Conservation (phyloP, 2,888 invertebrate genomes). For the Xanthia togata region DNA sequence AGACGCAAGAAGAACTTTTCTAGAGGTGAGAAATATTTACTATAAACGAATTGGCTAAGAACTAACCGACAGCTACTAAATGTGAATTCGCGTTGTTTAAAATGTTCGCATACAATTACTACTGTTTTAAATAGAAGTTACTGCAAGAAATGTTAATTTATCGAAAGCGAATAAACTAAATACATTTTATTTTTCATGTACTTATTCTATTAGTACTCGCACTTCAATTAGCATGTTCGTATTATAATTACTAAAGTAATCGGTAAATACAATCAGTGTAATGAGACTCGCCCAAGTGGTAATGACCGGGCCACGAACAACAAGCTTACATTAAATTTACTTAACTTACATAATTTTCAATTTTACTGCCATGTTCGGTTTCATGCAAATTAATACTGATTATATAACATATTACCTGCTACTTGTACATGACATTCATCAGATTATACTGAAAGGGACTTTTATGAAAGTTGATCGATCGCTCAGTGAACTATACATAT, state of each 20-base stretch:
- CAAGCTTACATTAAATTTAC: slow-evolving; percentile 35
- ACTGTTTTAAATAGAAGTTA: neutral
- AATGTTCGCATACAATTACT: neutral
- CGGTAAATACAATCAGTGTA: slow-evolving; percentile 66
- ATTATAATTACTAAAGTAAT: slow-evolving; percentile 49
- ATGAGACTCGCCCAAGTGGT: slow-evolving; percentile 73
- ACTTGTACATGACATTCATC: slow-evolving; percentile 15
- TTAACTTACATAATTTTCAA: slow-evolving; percentile 42
- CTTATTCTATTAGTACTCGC: slow-evolving; percentile 6
- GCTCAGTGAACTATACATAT: slow-evolving; percentile 30
- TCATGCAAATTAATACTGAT: slow-evolving; percentile 37
- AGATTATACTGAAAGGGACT: slow-evolving; percentile 33
- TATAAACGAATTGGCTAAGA: slow-evolving; percentile 1
- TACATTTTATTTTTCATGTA: neutral
- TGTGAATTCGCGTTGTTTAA: neutral
- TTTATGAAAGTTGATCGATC: slow-evolving; percentile 45
- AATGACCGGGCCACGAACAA: slow-evolving; percentile 72
- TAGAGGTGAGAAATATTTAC: slow-evolving; percentile 15
- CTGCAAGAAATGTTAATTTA: neutral
- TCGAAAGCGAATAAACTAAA: neutral
- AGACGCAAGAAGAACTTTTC: slow-evolving; percentile 5
- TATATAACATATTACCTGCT: slow-evolving; percentile 29
- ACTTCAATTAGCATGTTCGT: slow-evolving; percentile 16
- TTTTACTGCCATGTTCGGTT: slow-evolving; percentile 12
- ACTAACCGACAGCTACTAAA: neutral